phyloP scores from a whole-genome alignment of 2,888 invertebrate genomes.

The Zygogramma bicolorata region DNA sequence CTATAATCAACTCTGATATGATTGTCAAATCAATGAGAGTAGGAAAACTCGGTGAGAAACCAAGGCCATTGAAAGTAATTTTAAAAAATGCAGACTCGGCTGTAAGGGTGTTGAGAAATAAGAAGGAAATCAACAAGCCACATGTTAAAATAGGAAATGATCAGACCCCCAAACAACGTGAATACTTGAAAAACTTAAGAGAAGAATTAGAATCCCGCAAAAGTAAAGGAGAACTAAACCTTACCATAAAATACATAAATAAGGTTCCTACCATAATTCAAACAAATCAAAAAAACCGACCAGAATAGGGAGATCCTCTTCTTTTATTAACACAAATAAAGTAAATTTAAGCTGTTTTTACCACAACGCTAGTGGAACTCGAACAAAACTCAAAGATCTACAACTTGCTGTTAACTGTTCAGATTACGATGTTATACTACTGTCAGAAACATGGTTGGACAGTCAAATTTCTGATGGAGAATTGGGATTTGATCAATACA shows the following conservation, averaged over 20 bases:
- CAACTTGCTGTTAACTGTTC: no score
- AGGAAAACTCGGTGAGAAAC: constrained; percentile 11
- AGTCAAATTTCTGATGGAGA: background rate
- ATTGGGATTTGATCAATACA: background rate
- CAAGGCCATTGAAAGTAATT: constrained; percentile 20
- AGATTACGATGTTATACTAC: no score
- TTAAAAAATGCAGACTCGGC: constrained; percentile 5
- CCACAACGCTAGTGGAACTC: no score
- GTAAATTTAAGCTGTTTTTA: no score
- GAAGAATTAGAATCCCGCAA: constrained; percentile 15
- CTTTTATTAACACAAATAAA: no score
- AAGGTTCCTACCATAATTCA: constrained; percentile 16
- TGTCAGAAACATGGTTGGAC: no score
- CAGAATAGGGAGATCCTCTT: constrained; percentile 5
- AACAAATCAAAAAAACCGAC: constrained; percentile 8
- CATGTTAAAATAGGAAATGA: constrained; percentile 17
- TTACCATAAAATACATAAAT: constrained; percentile 26
- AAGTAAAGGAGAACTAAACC: constrained; percentile 17
- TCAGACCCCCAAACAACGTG: no score
- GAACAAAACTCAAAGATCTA: no score
- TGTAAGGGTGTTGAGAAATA: constrained; percentile 11
- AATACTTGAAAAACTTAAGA: constrained; percentile 14
- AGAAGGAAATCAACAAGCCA: constrained; percentile 15
- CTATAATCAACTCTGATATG: constrained; percentile 5
- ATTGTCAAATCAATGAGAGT: constrained; percentile 5